These are phyloP conservation scores for Nemapogon koenigi DNA, from an alignment of 2,888 invertebrate species.

Conservation along the genomic window DNA sequence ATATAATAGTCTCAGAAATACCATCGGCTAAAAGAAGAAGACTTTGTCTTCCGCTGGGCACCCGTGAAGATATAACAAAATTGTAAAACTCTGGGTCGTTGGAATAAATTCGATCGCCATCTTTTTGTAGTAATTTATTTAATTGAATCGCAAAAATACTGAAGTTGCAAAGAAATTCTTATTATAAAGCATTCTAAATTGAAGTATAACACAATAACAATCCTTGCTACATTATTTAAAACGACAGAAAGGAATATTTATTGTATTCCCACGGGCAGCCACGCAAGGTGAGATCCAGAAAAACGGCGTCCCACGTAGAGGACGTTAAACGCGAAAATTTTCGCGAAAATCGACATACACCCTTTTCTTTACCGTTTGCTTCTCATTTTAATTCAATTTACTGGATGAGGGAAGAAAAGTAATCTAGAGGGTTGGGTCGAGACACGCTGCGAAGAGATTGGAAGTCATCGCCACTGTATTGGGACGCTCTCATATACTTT, in stretches of 20 bases:
- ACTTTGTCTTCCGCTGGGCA: no score
- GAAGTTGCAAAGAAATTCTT: no score
- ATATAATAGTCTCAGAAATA: no score
- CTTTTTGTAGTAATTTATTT: no score
- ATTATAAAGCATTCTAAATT: no score
- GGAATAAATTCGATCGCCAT: no score
- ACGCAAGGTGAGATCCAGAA: conserved; percentile 1
- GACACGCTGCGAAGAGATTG: conserved; percentile 55
- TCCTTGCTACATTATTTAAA: not conserved
- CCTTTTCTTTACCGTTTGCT: conserved; percentile 56
- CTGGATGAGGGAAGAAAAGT: conserved; percentile 58
- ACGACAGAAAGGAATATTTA: conserved; percentile 1
- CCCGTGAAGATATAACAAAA: no score
- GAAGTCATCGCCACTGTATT: conserved; percentile 59
- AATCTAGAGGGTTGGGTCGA: conserved; percentile 58
- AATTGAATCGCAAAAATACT: no score
- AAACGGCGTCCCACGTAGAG: conserved; percentile 22
- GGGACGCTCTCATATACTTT: conserved; percentile 63
- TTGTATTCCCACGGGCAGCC: not conserved
- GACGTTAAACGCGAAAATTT: conserved; percentile 35
- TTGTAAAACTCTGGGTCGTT: no score
- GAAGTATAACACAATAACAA: no score
- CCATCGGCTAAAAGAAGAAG: no score
- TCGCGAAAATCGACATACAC: conserved; percentile 46
- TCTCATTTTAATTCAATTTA: conserved; percentile 63